These are phyloP conservation scores for Ciconia boyciana DNA, from an alignment of 2,113 vertebrate genomes.

Conservation along the genomic window DNA sequence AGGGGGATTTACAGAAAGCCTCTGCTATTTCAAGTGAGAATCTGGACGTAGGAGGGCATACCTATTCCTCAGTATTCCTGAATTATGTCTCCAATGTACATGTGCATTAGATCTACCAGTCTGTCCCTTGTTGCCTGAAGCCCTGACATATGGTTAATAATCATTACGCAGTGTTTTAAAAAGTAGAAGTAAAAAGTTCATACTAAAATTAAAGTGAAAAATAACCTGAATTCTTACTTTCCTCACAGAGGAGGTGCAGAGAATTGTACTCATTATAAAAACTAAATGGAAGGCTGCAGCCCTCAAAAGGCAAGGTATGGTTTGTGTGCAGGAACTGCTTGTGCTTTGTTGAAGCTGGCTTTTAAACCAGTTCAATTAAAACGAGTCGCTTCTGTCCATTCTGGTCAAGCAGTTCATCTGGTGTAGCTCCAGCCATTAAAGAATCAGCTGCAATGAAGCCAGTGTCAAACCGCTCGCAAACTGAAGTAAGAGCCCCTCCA, in stretches of 20 bases:
- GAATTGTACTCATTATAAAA: not conserved
- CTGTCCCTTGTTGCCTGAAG: not conserved
- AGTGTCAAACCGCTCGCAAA: rapidly evolving
- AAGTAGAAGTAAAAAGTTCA: not conserved
- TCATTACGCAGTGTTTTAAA: not conserved
- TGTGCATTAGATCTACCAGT: not conserved
- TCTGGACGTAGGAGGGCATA: not conserved
- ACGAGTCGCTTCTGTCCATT: not conserved
- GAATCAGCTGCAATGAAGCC: not conserved
- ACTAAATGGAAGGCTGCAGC: not conserved
- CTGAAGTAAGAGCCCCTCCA: not conserved
- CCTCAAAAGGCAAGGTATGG: not conserved
- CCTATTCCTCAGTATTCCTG: not conserved
- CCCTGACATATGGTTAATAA: not conserved
- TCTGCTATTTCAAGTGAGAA: not conserved
- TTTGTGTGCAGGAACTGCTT: not conserved
- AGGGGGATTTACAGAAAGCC: not conserved
- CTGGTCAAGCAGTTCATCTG: not conserved
- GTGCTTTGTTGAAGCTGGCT: not conserved
- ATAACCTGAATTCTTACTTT: not conserved
- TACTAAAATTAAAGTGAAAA: not conserved
- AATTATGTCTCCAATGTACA: not conserved
- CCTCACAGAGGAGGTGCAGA: not conserved
- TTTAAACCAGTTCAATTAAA: not conserved
- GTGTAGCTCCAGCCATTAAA: not conserved